Evolutionary conservation across 2,888 invertebrate species (phyloP).

Genomic region (Lithosia quadra): DNA sequence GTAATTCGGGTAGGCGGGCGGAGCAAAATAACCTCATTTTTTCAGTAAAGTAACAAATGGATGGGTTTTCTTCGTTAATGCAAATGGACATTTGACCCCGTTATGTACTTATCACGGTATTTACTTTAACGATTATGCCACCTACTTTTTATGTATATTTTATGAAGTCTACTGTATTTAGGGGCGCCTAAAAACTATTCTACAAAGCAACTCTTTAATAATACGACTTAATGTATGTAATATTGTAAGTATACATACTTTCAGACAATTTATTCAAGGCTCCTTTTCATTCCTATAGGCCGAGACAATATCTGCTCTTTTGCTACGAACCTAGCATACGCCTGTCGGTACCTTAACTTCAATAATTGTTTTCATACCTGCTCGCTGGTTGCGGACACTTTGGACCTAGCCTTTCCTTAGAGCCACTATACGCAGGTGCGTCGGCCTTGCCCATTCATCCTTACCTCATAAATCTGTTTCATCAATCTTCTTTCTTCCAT

Average conservation of each 20-base stretch:
- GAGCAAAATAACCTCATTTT: slow-evolving; percentile 1
- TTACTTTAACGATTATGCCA: neutral
- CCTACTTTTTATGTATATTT: neutral
- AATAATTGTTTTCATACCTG: no score
- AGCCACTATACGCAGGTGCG: no score
- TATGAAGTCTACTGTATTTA: slow-evolving; percentile 1
- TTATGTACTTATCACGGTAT: neutral
- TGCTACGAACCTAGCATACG: neutral
- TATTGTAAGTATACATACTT: no score
- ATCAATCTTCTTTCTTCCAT: no score
- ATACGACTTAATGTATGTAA: neutral
- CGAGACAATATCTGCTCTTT: neutral
- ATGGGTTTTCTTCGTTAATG: slow-evolving; percentile 1
- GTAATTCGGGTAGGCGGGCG: neutral
- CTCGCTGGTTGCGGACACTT: no score
- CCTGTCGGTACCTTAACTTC: neutral
- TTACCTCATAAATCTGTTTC: no score
- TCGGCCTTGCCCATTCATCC: no score
- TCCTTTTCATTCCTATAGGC: neutral
- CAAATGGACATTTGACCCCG: slow-evolving; percentile 2
- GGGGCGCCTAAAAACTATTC: neutral
- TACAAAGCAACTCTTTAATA: neutral
- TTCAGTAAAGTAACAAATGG: neutral
- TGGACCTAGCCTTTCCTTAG: no score
- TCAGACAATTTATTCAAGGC: no score